phyloP scores from a whole-genome alignment of 2,888 invertebrate genomes.

The Rhagonycha lutea region DNA sequence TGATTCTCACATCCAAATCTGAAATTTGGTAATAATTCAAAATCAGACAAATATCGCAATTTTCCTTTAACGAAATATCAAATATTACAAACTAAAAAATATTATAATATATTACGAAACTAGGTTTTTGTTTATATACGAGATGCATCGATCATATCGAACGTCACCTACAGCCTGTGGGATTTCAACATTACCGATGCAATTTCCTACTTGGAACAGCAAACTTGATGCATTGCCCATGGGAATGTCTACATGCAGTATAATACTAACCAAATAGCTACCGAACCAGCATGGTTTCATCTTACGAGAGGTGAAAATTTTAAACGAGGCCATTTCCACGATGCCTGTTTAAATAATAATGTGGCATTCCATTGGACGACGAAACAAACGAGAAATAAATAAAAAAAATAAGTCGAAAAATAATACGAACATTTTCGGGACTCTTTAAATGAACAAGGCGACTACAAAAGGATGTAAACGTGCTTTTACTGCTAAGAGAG shows the following conservation, averaged over 20 bases:
- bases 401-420: neutral
- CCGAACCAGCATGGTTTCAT: neutral
- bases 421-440: neutral
- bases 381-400: neutral
- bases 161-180: slow-evolving; percentile 34
- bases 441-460: neutral
- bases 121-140: slow-evolving; percentile 8
- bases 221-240: slow-evolving; percentile 34
- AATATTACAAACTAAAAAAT: neutral
- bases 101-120: slow-evolving; percentile 9
- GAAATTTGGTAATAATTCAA: slow-evolving; percentile 45
- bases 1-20: slow-evolving; percentile 40
- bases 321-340: neutral
- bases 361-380: neutral
- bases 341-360: neutral
- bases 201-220: slow-evolving; percentile 39
- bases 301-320: neutral
- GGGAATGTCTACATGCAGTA: neutral
- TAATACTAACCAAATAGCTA: slow-evolving; percentile 5
- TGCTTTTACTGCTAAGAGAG: slow-evolving; percentile 3
- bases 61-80: neutral
- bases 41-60: slow-evolving; percentile 1
- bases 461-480: slow-evolving; percentile 5
- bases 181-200: slow-evolving; percentile 41
- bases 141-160: slow-evolving; percentile 32